A percentile compares a stretch with the other conserved stretches of the same genome.
These are phyloP conservation scores for Varanus salvator DNA, from an alignment of 2,113 vertebrate genomes.

Conservation along the genomic window DNA sequence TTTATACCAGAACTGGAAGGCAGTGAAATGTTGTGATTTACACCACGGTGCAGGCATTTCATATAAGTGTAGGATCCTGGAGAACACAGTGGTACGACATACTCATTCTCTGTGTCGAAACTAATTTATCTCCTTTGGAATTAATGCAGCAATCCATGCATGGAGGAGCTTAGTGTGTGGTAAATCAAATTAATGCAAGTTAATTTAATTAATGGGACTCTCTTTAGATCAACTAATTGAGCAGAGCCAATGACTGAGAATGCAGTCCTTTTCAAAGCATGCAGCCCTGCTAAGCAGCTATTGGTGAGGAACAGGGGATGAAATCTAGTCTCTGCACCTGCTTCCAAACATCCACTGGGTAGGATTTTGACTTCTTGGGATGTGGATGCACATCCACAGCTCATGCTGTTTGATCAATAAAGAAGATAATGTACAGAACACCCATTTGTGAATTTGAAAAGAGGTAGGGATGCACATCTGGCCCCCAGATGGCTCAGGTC, in stretches of 20 bases:
- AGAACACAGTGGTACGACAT: background rate
- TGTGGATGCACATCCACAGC: background rate
- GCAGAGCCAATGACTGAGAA: background rate
- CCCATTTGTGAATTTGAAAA: background rate
- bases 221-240: background rate
- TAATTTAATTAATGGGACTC: background rate
- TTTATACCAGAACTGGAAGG: background rate
- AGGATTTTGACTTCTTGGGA: background rate
- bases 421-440: background rate
- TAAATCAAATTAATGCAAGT: too few species aligned
- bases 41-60: background rate
- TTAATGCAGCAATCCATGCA: background rate
- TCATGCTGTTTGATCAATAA: background rate
- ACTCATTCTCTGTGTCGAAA: too few species aligned
- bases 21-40: background rate
- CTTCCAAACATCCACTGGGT: background rate
- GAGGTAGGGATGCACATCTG: background rate
- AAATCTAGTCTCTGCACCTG: too few species aligned
- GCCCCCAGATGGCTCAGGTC: background rate
- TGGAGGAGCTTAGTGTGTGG: background rate
- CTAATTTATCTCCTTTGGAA: background rate
- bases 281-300: background rate
- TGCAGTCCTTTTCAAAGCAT: background rate
- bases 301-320: background rate
- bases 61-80: background rate